Evolutionary conservation across 1,140 invertebrate species (phyloP).

Genomic region (Drosophila ficusphila): DNA sequence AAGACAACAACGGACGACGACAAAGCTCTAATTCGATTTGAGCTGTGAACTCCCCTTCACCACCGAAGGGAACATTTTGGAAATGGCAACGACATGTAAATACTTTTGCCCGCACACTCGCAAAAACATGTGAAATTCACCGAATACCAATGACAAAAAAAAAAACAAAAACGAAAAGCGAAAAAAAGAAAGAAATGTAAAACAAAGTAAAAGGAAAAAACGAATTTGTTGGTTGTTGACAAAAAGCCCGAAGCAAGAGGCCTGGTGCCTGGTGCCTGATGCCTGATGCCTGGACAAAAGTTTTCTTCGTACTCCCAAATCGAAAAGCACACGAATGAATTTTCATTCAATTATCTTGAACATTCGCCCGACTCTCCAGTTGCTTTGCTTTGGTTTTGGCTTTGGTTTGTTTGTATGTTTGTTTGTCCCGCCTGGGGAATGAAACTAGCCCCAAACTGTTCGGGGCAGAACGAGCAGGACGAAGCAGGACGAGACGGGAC

Average conservation of each 20-base stretch:
- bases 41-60: constrained; percentile 6
- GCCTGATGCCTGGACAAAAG: constrained; percentile 27
- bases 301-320: constrained; percentile 53
- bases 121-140: constrained; percentile 20
- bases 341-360: constrained; percentile 81
- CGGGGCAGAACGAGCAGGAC: not conserved
- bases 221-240: constrained; percentile 38
- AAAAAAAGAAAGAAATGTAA: constrained; percentile 5
- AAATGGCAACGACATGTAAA: constrained; percentile 77
- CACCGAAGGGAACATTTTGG: constrained; percentile 3
- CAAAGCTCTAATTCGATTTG: constrained; percentile 70
- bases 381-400: constrained; percentile 22
- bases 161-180: not conserved
- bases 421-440: constrained; percentile 62
- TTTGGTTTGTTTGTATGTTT: constrained; percentile 63
- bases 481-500: too few relatives aligned
- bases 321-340: constrained; percentile 81
- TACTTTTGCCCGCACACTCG: constrained; percentile 49
- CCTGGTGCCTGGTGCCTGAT: not conserved
- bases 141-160: constrained; percentile 4
- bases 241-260: constrained; percentile 18
- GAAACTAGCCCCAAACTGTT: constrained; percentile 71
- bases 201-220: not conserved
- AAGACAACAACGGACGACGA: constrained; percentile 64
- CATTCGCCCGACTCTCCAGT: constrained; percentile 42